phyloP scores from a whole-genome alignment of 2,797 vertebrate species.

The Labroides dimidiatus region DNA sequence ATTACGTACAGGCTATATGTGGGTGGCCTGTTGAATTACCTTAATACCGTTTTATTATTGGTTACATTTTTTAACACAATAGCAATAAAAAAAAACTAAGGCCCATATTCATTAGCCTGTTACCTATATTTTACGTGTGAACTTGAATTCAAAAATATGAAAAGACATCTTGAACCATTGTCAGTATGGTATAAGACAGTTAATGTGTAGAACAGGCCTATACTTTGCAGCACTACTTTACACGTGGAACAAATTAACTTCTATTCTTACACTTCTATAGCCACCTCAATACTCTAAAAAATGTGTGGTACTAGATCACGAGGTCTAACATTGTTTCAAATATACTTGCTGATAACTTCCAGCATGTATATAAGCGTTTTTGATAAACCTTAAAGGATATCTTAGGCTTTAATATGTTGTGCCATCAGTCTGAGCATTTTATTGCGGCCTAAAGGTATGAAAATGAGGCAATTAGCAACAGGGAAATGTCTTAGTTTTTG shows the following conservation, averaged over 20 bases:
- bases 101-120: neutral
- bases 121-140: neutral
- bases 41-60: too few relatives aligned
- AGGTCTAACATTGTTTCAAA: too few relatives aligned
- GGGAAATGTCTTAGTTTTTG: neutral
- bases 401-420: too few relatives aligned
- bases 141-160: slow-evolving; percentile 4
- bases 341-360: too few relatives aligned
- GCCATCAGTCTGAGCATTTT: too few relatives aligned
- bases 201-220: neutral
- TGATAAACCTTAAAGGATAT: too few relatives aligned
- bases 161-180: neutral
- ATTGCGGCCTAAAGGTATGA: slow-evolving; percentile 18
- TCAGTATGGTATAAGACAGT: neutral
- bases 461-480: slow-evolving; percentile 3
- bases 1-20: neutral
- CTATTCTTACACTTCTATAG: too few relatives aligned
- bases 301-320: too few relatives aligned
- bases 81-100: too few relatives aligned
- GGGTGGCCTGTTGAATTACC: neutral
- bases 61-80: too few relatives aligned
- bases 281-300: too few relatives aligned
- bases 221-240: neutral
- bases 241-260: neutral
- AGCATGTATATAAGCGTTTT: too few relatives aligned